Conservation (phyloP, 2,888 invertebrate genomes). For the Sthenelais limicola region DNA sequence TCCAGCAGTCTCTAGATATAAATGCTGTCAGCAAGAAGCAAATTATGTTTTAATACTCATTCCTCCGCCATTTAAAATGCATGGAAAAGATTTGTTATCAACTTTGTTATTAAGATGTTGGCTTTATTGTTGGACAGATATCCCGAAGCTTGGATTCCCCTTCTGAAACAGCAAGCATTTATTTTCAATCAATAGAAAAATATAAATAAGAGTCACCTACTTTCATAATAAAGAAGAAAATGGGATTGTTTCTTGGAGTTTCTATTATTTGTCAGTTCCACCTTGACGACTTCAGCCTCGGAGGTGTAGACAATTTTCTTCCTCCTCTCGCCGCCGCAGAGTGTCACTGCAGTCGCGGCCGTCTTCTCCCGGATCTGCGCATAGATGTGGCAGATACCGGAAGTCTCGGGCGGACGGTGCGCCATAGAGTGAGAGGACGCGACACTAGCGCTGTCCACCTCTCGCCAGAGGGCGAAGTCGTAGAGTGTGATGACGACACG, state of each 20-base stretch:
- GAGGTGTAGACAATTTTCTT: conserved; percentile 46
- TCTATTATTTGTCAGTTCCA: conserved; percentile 42
- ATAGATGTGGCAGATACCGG: conserved; percentile 47
- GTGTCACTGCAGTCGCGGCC: conserved; percentile 26
- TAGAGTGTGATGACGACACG: conserved; percentile 22
- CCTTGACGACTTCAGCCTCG: conserved; percentile 42
- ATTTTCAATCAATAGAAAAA: no score
- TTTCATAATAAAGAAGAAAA: conserved; percentile 38
- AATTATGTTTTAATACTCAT: no score
- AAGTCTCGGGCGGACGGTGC: conserved; percentile 37
- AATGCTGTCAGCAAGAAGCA: no score
- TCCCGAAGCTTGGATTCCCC: no score
- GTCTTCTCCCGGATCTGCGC: conserved; percentile 42
- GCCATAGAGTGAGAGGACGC: conserved; percentile 21
- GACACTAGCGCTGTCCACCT: not conserved
- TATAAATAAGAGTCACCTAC: no score
- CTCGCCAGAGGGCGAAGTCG: conserved; percentile 40
- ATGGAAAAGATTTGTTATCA: no score
- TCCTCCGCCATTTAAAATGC: no score
- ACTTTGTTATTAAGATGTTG: no score
- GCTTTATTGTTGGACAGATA: no score
- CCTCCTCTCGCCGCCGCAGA: conserved; percentile 36
- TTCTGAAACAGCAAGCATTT: no score
- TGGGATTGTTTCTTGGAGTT: conserved; percentile 41
- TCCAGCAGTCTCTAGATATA: no score